phyloP scores from a whole-genome alignment of 1,140 invertebrate species.

The Prorops nasuta region DNA sequence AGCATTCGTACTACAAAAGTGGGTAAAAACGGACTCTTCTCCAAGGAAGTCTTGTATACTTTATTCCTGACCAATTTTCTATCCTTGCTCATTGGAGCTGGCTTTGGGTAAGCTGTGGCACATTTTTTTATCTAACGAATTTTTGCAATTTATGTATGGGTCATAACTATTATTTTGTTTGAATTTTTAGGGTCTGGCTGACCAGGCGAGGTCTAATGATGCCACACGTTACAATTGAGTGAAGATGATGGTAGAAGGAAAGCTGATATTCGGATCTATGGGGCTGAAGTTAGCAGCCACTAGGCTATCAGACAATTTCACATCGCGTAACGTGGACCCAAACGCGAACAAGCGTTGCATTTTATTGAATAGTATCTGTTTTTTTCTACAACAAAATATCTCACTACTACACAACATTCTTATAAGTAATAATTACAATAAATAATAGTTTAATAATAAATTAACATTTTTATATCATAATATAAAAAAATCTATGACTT shows the following conservation, averaged over 20 bases:
- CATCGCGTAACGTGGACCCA: too few species aligned
- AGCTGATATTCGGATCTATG: too few species aligned
- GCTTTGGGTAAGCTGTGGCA: slow-evolving; percentile 71
- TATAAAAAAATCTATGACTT: too few species aligned
- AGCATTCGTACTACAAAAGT: slow-evolving; percentile 80
- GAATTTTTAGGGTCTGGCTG: slow-evolving; percentile 61
- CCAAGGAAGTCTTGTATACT: slow-evolving; percentile 85
- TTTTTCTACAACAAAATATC: too few species aligned
- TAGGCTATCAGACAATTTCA: too few species aligned
- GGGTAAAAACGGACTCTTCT: slow-evolving; percentile 78
- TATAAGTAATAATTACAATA: too few species aligned
- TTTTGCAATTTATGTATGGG: not conserved
- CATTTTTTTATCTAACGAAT: not conserved
- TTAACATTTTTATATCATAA: too few species aligned
- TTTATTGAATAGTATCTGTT: too few species aligned
- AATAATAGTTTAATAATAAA: too few species aligned
- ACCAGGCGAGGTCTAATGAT: slow-evolving; percentile 67
- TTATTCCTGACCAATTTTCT: slow-evolving; percentile 87
- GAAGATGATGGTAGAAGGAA: slow-evolving; percentile 25
- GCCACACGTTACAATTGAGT: slow-evolving; percentile 64
- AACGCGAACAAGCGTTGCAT: too few species aligned
- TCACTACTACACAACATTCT: too few species aligned
- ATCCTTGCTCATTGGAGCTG: slow-evolving; percentile 84
- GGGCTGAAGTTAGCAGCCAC: too few species aligned
- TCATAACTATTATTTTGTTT: slow-evolving; percentile 1